Percentiles rank a stretch among this genome's conserved stretches.
Evolutionary conservation across 2,113 vertebrate genomes (phyloP).

Genomic region (Antigone vipio): DNA sequence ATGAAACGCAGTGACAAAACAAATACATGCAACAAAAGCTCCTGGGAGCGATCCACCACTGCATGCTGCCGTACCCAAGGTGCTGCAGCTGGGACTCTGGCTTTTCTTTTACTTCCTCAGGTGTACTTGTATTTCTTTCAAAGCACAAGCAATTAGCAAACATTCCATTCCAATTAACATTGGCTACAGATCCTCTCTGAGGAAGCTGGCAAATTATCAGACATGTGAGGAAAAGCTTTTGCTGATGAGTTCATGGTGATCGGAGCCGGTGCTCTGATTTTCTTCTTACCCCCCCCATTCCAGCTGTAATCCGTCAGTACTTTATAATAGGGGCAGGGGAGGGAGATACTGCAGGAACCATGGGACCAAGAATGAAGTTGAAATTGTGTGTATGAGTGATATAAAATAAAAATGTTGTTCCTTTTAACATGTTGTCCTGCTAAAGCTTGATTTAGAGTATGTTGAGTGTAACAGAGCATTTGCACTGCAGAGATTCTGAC

Average conservation of each 20-base stretch:
- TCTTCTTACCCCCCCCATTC: neutral
- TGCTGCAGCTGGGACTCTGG: neutral
- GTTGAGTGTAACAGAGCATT: neutral
- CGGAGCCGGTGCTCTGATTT: neutral
- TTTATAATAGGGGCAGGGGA: neutral
- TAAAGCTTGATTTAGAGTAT: neutral
- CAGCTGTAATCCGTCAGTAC: neutral
- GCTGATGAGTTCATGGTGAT: neutral
- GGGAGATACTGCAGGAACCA: neutral
- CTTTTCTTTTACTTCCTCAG: neutral
- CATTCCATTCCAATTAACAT: neutral
- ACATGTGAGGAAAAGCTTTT: neutral
- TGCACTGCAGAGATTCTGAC: neutral
- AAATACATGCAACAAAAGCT: too few species aligned
- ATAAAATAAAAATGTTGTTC: neutral
- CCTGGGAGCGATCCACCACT: accelerated
- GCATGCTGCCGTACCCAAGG: accelerated
- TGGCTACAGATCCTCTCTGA: neutral
- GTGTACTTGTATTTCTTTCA: neutral
- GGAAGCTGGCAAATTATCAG: neutral
- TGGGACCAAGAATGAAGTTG: neutral
- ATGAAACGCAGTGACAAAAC: neutral
- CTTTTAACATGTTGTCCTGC: neutral
- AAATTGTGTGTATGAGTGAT: neutral
- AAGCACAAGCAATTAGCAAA: neutral